These are phyloP conservation scores for Andrena dorsata DNA, from an alignment of 2,888 invertebrate species.

Conservation along the genomic window DNA sequence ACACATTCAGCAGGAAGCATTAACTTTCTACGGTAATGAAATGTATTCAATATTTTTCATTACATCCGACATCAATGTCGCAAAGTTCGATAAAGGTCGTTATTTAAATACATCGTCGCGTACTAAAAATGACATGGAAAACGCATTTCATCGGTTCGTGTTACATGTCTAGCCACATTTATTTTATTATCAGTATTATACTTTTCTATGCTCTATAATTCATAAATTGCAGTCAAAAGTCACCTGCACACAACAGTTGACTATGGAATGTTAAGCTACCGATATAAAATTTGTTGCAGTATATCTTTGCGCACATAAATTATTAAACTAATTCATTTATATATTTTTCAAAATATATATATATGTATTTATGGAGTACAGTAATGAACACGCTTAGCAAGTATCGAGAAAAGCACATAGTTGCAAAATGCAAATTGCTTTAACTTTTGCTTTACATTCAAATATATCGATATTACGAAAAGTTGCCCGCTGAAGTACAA, in stretches of 20 bases:
- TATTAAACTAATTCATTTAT: slow-evolving; percentile 18
- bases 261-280: slow-evolving; percentile 11
- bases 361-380: slow-evolving; percentile 6
- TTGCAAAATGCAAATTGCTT: slow-evolving; percentile 14
- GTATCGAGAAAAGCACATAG: background rate
- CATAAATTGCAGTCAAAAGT: background rate
- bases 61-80: slow-evolving; percentile 3
- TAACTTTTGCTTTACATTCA: background rate
- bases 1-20: background rate
- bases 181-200: slow-evolving; percentile 45
- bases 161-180: slow-evolving; percentile 24
- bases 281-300: slow-evolving; percentile 27
- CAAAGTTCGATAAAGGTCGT: slow-evolving; percentile 18
- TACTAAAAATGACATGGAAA: background rate
- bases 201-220: slow-evolving; percentile 24
- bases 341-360: slow-evolving; percentile 12
- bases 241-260: slow-evolving; percentile 12
- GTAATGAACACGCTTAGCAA: slow-evolving; percentile 1
- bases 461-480: slow-evolving; percentile 8
- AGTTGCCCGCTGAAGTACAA: slow-evolving; percentile 27
- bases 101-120: slow-evolving; percentile 12
- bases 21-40: background rate
- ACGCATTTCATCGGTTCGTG: background rate
- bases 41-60: slow-evolving; percentile 2
- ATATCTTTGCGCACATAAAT: slow-evolving; percentile 23